phyloP scores from a whole-genome alignment of 2,113 vertebrate species.

The Urocolius indicus region DNA sequence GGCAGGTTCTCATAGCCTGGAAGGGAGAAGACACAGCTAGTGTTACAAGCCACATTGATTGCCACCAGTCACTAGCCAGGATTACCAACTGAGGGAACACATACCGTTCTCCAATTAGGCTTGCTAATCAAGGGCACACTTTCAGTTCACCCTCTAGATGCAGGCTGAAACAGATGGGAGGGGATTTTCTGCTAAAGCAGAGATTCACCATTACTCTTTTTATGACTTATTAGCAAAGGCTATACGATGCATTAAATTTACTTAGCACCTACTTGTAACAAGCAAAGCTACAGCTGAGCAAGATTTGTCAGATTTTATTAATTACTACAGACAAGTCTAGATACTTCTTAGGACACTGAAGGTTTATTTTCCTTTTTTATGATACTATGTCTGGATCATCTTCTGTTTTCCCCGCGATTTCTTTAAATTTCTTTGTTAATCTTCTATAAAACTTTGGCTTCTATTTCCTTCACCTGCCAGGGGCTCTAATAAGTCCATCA shows the following conservation, averaged over 20 bases:
- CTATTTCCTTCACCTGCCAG: background rate
- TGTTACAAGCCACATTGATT: background rate
- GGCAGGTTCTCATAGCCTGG: background rate
- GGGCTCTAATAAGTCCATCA: background rate
- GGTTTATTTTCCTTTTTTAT: background rate
- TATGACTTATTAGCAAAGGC: background rate
- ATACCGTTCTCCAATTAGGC: background rate
- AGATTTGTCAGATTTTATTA: background rate
- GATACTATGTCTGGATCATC: background rate
- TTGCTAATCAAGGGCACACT: background rate
- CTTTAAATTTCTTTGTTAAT: background rate
- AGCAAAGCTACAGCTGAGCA: background rate
- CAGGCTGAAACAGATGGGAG: background rate
- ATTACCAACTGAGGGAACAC: background rate
- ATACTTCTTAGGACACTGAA: background rate
- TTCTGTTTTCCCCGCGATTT: background rate
- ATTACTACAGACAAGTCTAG: background rate
- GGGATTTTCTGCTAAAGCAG: background rate
- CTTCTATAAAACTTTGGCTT: background rate
- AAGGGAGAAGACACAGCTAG: fast-evolving
- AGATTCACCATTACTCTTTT: background rate
- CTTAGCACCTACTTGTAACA: background rate
- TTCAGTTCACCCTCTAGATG: background rate
- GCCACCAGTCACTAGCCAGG: background rate
- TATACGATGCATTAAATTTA: background rate